Base-by-base conservation (phyloP, 2,888 invertebrate species). In the Athetis lepigone region DNA sequence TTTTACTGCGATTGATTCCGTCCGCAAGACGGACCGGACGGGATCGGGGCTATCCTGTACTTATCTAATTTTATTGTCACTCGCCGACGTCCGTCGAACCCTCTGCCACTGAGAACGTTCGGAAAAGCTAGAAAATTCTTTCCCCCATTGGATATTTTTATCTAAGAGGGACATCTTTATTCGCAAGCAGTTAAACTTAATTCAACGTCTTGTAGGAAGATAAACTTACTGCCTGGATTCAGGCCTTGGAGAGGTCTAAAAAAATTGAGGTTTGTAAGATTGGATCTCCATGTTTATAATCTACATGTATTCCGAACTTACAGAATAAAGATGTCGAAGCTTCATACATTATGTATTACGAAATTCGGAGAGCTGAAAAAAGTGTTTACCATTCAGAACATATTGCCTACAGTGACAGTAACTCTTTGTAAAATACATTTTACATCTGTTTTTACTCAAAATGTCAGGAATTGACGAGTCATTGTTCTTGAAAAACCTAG, bases 31-130 rank as follows among this genome's bases (percentile, higher is more conserved):
- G 90, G 89, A 90, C 85, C 75, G 87, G 86, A 83, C 86, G 85
- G 82, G 76, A 87, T 85, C 89, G 86, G 84, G 88, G 88, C 90
- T 90, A 90, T 92, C 91, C 92, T 87, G 90, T 91, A 94, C 93
- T 94, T 94, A 94, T 94, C 94, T 94, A 93, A 94, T 94, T 94
- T 94, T 94, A 94, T 93, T 94, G 93, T 94, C 93, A 94, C 91
- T 90, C 89, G 88, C 84, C 87, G 87, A 85, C 86, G 87, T 84
- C 85, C 81, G 82, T 83, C 84, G 83, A 84, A 91, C 90, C 90
- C 91, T 90, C 89, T 88, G 89, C 84, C 78, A 79, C 83, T 76
- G 82, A 85, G 84, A 86, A 82, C 84, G 84, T 86, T 86, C 75
- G 82, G 78, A 77, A 85, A 88, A 88, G 87, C 89, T 91, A 88